Base-by-base conservation (phyloP, 2,797 vertebrate species). In the Rhinichthys osculus region DNA sequence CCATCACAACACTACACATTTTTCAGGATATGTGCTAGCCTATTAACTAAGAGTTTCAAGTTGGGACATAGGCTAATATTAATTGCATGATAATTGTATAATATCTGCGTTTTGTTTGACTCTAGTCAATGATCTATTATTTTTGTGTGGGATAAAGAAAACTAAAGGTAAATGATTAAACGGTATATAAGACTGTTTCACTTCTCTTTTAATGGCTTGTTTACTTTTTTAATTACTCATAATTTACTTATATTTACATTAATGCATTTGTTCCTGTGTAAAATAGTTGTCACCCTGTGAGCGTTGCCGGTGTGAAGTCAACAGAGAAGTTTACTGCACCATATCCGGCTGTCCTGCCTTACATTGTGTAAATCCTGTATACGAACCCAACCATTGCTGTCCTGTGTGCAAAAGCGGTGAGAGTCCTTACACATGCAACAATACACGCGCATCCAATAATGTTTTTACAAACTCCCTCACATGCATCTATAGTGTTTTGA, bases 371-470 rank as follows among this genome's bases (percentile, higher is more conserved):
- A 92, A 96, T 89, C 96, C 96, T 57, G 89, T 84, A 73, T 96
- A 92, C n/a, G 93, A 96, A 85, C 90, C 95, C 42, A 91, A 92
- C 91, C 93, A 88, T 59, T 92, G 95, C 91, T 94, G 96, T 90
- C 96, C 96, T 87, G 91, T 96, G 91, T 97, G 96, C 91, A 94
- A 92, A 64, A 33, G 33, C 0, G 96, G 93, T 95, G 90, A 94
- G 94, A 79, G 73, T n/a, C 47, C 23, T 57, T 54, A 67, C 72
- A 85, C 50, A 69, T 62, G 44, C 52, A 38, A 44, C 67, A 70
- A 11, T 10, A 67, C 44, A 21, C 21, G 5, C 52, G 42, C 42
- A 27, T 78, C 17, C 66, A 67, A 6, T 33, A 52, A 30, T 30
- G 21, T 59, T 17, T 85, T 44, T 44, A 27, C 16, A 57, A 67